Base-by-base conservation (phyloP, 2,888 invertebrate species). In the Smittia aterrima region DNA sequence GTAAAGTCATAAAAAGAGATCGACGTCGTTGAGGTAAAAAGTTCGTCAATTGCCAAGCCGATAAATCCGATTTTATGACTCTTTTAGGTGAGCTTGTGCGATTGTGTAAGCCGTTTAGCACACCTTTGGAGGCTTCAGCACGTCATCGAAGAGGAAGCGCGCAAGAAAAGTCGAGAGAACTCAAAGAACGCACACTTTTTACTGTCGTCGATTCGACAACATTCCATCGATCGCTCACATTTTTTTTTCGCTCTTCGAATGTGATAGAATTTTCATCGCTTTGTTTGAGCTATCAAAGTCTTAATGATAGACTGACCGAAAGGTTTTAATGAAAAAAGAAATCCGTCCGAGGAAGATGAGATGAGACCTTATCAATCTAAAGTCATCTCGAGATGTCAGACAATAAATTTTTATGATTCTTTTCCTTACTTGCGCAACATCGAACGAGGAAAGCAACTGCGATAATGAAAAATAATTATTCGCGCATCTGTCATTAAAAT, bases 231-330 rank as follows among this genome's bases (percentile, higher is more conserved):
- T 32, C 32, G n/a, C 38, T 24, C 6, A 27, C 24, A 1, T 7
- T 7, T 24, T 9, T 62, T 32, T 32, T 32, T 32, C 9, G 32
- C 32, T 32, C 32, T 9, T 3, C 32, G 32, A 25, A 66, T 66
- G 66, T 66, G 66, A 66, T 66, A 66, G 32, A 66, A 66, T 66
- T 25, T 66, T 32, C 66, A 66, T 66, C 38, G 32, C 16, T 66
- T 66, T 32, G 18, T 66, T 32, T 24, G 66, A 32, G 9, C 32
- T 32, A 32, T 32, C 32, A 32, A 32, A 32, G 32, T 6, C 32
- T 32, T 32, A 32, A 32, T 32, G 32, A 32, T 66, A 47, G 53
- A 47, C 18, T 11, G 38, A 38, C 11, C 38, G 11, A 38, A 38
- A 38, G 7, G 6, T 13, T 47, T 18, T 18, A 18, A 6, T 38